A percentile compares a stretch with the other conserved stretches of the same genome.
These are phyloP conservation scores for Bambusicola thoracicus DNA, from an alignment of 2,113 vertebrate genomes.

Conservation along the genomic window DNA sequence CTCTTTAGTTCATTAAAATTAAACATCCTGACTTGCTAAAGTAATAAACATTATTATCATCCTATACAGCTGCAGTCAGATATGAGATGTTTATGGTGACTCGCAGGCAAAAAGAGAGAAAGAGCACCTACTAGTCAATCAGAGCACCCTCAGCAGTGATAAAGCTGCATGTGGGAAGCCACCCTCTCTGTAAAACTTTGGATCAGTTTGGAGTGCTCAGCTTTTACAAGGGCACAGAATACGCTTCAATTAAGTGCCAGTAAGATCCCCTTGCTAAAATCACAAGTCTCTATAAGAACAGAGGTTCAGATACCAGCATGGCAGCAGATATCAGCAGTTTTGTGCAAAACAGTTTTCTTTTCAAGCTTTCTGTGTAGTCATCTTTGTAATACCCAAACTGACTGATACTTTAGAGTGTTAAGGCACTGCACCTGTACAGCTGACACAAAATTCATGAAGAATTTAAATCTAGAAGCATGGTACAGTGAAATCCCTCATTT, in stretches of 20 bases:
- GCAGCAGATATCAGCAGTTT: not conserved
- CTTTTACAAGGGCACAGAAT: rapidly evolving
- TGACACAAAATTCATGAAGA: rapidly evolving
- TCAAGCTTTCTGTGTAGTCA: rapidly evolving
- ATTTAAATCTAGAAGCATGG: rapidly evolving
- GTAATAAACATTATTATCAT: no score
- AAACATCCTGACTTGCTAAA: rapidly evolving
- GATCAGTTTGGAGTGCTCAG: rapidly evolving
- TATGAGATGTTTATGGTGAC: not conserved
- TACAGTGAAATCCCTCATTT: not conserved
- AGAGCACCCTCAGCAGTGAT: not conserved
- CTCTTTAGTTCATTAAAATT: not conserved
- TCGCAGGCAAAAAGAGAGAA: no score
- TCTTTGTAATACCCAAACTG: rapidly evolving
- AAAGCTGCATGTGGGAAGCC: not conserved
- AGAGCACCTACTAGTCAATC: no score
- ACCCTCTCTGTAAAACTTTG: not conserved
- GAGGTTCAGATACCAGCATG: rapidly evolving
- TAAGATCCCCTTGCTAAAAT: not conserved
- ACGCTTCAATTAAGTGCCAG: not conserved
- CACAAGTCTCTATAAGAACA: not conserved
- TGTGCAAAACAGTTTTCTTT: not conserved
- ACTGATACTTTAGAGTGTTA: not conserved
- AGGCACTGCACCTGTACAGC: not conserved
- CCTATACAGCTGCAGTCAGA: rapidly evolving